Evolutionary conservation across 2,888 invertebrate genomes (phyloP).

Genomic region (Zhuqinia jingwanae): DNA sequence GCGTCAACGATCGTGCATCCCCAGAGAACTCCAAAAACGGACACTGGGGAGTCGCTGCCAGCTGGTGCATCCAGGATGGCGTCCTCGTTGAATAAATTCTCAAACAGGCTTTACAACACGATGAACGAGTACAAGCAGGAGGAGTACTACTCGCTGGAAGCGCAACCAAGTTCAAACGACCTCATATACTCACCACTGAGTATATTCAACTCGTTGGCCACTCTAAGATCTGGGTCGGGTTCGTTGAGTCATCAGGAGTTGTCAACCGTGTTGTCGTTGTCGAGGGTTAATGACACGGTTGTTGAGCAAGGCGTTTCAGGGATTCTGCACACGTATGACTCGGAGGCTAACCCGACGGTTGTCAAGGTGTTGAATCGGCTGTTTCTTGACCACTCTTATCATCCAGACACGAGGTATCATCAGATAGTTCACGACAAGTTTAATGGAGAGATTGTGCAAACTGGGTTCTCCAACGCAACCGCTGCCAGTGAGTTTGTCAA

Average conservation of each 20-base stretch:
- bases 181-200: conserved; percentile 63
- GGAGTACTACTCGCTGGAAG: background rate
- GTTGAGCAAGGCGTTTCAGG: conserved; percentile 34
- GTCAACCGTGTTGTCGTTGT: background rate
- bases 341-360: conserved; percentile 30
- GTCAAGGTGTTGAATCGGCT: conserved; percentile 62
- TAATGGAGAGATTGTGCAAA: conserved; percentile 49
- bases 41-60: background rate
- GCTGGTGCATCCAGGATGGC: background rate
- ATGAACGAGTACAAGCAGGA: conserved; percentile 44
- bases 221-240: conserved; percentile 40
- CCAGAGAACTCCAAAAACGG: background rate
- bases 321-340: background rate
- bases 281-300: conserved; percentile 48
- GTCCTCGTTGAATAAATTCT: conserved; percentile 35
- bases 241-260: conserved; percentile 40
- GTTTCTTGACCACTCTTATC: conserved; percentile 45
- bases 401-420: conserved; percentile 32
- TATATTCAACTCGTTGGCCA: conserved; percentile 38
- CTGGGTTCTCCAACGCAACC: conserved; percentile 56
- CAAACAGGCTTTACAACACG: conserved; percentile 13
- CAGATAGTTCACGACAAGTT: conserved; percentile 54
- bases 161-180: conserved; percentile 13
- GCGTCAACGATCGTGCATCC: background rate
- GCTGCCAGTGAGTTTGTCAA: conserved; percentile 33